These are phyloP conservation scores for Nemotelus pantherinus DNA, from an alignment of 2,888 invertebrate species.

Conservation along the genomic window DNA sequence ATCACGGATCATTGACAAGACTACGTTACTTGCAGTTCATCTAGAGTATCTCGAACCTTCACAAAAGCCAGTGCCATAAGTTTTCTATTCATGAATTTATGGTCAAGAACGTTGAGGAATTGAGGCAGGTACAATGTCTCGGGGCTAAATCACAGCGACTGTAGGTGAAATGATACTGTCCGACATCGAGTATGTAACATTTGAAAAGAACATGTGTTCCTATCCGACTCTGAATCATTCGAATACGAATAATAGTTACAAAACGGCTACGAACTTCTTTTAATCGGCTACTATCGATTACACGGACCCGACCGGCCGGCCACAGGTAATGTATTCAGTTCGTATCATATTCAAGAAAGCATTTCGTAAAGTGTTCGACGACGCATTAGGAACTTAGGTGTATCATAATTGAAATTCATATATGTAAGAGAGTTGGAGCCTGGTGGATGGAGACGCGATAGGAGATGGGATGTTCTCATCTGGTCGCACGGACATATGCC, in stretches of 20 bases:
- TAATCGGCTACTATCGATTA: conserved; percentile 26
- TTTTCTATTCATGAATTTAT: conserved; percentile 39
- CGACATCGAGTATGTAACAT: conserved; percentile 46
- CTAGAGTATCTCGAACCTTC: conserved; percentile 14
- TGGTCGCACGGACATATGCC: conserved; percentile 11
- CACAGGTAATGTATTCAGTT: conserved; percentile 29
- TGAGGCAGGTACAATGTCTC: conserved; percentile 37
- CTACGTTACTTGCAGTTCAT: neutral
- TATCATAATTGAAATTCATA: conserved; percentile 40
- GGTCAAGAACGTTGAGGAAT: conserved; percentile 38
- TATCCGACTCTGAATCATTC: conserved; percentile 45
- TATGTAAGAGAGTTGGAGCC: conserved; percentile 14
- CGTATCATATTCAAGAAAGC: conserved; percentile 17
- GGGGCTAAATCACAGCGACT: conserved; percentile 34
- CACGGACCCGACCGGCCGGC: neutral
- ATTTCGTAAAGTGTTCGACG: conserved; percentile 30
- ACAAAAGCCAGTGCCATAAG: neutral
- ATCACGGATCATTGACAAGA: no score
- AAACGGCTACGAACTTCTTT: conserved; percentile 34
- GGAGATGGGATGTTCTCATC: conserved; percentile 16
- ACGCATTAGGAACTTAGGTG: conserved; percentile 36
- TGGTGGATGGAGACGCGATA: neutral
- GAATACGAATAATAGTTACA: conserved; percentile 36
- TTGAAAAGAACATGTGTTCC: conserved; percentile 49
- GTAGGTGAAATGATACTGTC: conserved; percentile 49